A percentile compares a stretch with the other conserved stretches of the same genome.
These are phyloP conservation scores for Campoplex capitator DNA, from an alignment of 2,888 invertebrate species.

Conservation along the genomic window DNA sequence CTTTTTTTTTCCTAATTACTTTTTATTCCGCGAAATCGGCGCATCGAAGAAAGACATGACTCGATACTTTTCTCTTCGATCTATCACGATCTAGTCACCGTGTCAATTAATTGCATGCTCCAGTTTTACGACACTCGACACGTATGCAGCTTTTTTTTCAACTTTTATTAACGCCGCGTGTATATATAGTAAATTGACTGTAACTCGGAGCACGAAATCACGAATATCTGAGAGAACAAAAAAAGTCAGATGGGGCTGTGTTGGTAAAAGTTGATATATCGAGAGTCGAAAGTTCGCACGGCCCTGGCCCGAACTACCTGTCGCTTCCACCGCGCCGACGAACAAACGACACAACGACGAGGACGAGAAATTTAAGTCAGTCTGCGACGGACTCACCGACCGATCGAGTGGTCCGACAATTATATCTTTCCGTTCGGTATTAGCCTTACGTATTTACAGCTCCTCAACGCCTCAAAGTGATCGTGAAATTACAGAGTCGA, in stretches of 20 bases:
- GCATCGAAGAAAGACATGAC: neutral
- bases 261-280: constrained; percentile 3
- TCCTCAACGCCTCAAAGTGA: neutral
- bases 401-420: constrained; percentile 67
- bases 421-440: constrained; percentile 25
- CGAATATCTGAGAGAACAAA: neutral
- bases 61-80: neutral
- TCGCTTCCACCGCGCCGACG: constrained; percentile 51
- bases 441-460: neutral
- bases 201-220: neutral
- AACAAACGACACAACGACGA: constrained; percentile 47
- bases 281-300: constrained; percentile 72
- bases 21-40: neutral
- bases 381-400: constrained; percentile 76
- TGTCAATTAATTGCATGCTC: neutral
- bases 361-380: constrained; percentile 74
- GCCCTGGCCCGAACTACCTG: constrained; percentile 71
- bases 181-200: neutral
- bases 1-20: neutral
- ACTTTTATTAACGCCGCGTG: neutral
- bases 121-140: neutral
- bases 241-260: neutral
- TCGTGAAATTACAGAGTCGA: constrained; percentile 4
- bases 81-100: neutral
- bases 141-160: neutral